Evolutionary conservation across 2,888 invertebrate genomes (phyloP), one percentile per base, ranked within the genome.

Genomic region (Melolontha melolontha): DNA sequence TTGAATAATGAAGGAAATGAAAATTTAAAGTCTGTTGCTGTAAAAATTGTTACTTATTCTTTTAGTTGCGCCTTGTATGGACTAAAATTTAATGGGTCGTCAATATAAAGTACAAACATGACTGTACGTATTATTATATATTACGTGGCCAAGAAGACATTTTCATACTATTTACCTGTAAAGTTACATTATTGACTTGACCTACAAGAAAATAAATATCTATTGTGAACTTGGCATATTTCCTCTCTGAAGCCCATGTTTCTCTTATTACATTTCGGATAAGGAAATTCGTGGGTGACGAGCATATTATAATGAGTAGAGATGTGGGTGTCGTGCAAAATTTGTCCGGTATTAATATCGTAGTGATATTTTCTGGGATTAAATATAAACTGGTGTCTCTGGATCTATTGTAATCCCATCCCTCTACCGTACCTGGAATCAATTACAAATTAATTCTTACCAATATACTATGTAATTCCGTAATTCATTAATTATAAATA

Each of bases 341-440:
- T 68, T 85, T 80, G 41, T 82, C 84, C 0, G 92, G 91, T 70
- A 86, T 87, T 75, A 92, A 86, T 68, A 92, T 81, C 4, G 89
- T 86, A 0, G 92, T 92, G 10, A 89, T 85, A 75, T 90, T 90
- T 67, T 89, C 87, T 0, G 92, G 92, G 71, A 88, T 86, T 17
- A 94, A 88, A 79, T 94, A 94, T 68, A 88, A 84, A 76, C 87
- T 87, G 17, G 91, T 88, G 78, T 92, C 91, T 52, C 93, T 85
- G 22, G 92, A 92, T 0, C 90, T 90, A 76, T 92, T 90, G 55
- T 86, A 86, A n/a, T 90, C 86, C 94, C 94, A 94, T 49, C 93
- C 93, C 69, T 85, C 84, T 78, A 85, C 80, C 66, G 84, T 73
- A 12, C 73, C 79, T 79, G 51, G 22, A 76, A 74, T 16, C 34